Conservation (phyloP, 2,113 vertebrate genomes). For the Malaclemys terrapin region DNA sequence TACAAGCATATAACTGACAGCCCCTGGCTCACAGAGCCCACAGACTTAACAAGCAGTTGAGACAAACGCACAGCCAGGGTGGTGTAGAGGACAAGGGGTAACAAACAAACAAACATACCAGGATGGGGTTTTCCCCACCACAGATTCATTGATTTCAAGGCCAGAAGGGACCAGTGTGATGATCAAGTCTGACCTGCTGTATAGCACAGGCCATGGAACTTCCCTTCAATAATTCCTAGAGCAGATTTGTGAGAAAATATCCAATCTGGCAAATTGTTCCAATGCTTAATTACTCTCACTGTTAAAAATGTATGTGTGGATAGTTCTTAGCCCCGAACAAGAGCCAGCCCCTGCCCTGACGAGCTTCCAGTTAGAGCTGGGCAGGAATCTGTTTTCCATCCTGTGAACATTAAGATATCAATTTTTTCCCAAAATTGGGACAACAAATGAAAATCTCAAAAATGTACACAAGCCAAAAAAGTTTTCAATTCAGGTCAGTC, state of each 20-base stretch:
- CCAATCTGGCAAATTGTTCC: not conserved
- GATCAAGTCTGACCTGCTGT: not conserved
- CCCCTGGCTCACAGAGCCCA: not conserved
- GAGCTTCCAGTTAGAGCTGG: too few relatives aligned
- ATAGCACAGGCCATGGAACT: not conserved
- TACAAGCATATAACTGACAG: constrained; percentile 34
- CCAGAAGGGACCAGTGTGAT: too few relatives aligned
- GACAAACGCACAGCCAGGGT: constrained; percentile 48
- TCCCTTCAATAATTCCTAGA: not conserved
- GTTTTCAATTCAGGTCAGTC: too few relatives aligned
- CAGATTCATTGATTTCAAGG: not conserved
- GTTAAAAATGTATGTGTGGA: too few relatives aligned
- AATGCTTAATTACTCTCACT: not conserved
- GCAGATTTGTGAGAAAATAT: not conserved
- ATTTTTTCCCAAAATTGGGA: too few relatives aligned
- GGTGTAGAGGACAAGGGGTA: not conserved
- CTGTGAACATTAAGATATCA: too few relatives aligned
- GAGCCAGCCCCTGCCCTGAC: too few relatives aligned
- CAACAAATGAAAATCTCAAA: too few relatives aligned
- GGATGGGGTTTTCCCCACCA: not conserved
- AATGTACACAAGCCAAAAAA: too few relatives aligned
- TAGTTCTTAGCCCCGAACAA: too few relatives aligned
- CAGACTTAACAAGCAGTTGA: constrained; percentile 23
- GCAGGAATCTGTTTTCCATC: too few relatives aligned
- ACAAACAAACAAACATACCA: not conserved